Percentiles rank a stretch among this genome's conserved stretches.
Evolutionary conservation across 1,140 invertebrate genomes (phyloP).

Genomic region (Epicauta chinensis): DNA sequence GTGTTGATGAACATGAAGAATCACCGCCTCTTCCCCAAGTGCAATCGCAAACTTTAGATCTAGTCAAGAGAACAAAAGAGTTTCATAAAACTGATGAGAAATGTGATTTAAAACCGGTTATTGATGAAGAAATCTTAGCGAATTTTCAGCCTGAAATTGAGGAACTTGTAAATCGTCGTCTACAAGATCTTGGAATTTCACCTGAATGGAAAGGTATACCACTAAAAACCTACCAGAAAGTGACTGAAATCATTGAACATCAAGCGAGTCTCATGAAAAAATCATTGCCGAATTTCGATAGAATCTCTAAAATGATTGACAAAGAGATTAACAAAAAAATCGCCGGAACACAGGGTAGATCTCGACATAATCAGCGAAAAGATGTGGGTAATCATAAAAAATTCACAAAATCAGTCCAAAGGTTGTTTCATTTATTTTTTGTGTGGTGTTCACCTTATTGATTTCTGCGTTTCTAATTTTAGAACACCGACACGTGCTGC

Average conservation of each 20-base stretch:
- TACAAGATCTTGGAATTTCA: slow-evolving; percentile 35
- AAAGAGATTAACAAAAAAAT: slow-evolving; percentile 15
- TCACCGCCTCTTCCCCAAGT: too few species aligned
- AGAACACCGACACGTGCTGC: background rate
- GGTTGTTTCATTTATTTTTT: background rate
- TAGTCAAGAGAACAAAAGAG: too few species aligned
- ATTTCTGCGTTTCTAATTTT: background rate
- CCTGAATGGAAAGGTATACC: slow-evolving; percentile 36
- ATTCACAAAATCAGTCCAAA: background rate
- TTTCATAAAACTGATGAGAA: too few species aligned
- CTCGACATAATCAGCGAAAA: slow-evolving; percentile 9
- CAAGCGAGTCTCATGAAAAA: slow-evolving; percentile 33
- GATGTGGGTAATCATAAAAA: background rate
- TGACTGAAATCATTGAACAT: slow-evolving; percentile 35
- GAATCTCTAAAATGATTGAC: slow-evolving; percentile 5
- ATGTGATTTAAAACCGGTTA: background rate
- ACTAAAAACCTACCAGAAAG: slow-evolving; percentile 29
- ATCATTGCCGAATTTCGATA: slow-evolving; percentile 19
- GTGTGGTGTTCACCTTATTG: background rate
- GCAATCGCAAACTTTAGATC: too few species aligned
- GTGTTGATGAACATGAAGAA: too few species aligned
- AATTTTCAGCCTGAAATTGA: slow-evolving; percentile 28
- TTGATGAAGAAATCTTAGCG: slow-evolving; percentile 14
- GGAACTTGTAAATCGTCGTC: slow-evolving; percentile 20
- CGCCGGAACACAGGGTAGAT: background rate